phyloP scores from a whole-genome alignment of 2,888 invertebrate species.

The Noctua janthe region DNA sequence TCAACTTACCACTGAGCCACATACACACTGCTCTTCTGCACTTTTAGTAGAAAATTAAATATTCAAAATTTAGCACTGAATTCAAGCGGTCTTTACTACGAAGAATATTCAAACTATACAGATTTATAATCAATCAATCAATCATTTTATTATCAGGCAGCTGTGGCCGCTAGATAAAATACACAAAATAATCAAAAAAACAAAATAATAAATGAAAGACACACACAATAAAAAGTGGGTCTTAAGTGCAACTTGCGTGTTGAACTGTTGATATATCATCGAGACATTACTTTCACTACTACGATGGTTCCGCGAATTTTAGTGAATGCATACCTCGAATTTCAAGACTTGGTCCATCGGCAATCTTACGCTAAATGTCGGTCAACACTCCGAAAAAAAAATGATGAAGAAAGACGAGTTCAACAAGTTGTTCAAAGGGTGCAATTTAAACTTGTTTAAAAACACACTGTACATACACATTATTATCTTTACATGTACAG shows the following conservation, averaged over 20 bases:
- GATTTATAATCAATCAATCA: not conserved
- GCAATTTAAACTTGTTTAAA: conserved; percentile 39
- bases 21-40: not conserved
- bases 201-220: not conserved
- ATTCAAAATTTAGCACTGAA: not conserved
- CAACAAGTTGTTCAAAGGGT: conserved; percentile 40
- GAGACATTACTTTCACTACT: conserved; percentile 80
- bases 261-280: conserved; percentile 45
- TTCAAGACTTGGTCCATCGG: conserved; percentile 62
- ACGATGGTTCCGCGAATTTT: conserved; percentile 75
- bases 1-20: not conserved
- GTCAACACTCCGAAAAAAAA: conserved; percentile 63
- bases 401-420: conserved; percentile 46
- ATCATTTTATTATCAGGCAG: no score
- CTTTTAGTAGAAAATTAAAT: not conserved
- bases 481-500: not conserved
- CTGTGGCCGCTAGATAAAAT: no score
- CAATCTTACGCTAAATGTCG: conserved; percentile 62
- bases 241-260: conserved; percentile 49
- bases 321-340: conserved; percentile 68
- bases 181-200: no score
- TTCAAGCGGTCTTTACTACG: not conserved
- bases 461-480: not conserved
- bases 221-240: conserved; percentile 29
- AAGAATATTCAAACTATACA: not conserved